Percentiles rank a stretch among this genome's conserved stretches.
phyloP scores from a whole-genome alignment of 2,797 vertebrate genomes.

The Yasuhikotakia modesta region DNA sequence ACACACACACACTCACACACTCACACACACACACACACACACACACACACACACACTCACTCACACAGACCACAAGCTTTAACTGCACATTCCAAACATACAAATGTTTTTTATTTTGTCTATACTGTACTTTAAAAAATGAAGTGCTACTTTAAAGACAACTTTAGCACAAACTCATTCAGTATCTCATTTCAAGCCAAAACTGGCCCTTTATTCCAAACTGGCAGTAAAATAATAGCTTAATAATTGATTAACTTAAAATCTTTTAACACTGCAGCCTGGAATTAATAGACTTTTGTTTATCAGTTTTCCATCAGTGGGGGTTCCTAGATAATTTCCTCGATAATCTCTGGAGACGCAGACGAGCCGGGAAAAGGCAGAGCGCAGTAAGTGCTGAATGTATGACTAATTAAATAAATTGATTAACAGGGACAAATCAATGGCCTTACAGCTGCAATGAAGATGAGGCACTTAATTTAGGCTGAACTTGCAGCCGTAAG shows the following conservation, averaged over 20 bases:
- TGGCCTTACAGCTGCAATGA: conserved; percentile 62
- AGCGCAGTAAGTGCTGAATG: conserved; percentile 59
- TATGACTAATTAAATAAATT: conserved; percentile 65
- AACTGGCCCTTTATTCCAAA: conserved; percentile 21
- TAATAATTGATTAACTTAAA: conserved; percentile 48
- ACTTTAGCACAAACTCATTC: too few species aligned
- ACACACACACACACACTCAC: conserved; percentile 13
- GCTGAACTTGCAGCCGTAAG: conserved; percentile 61
- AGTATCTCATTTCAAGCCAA: conserved; percentile 21
- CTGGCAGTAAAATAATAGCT: conserved; percentile 26
- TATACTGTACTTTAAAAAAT: too few species aligned
- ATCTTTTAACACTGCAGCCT: conserved; percentile 47
- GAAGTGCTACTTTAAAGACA: too few species aligned
- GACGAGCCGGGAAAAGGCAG: conserved; percentile 56
- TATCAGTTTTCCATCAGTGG: conserved; percentile 51
- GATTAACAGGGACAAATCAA: conserved; percentile 63
- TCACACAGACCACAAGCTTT: conserved; percentile 9
- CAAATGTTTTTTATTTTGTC: neutral
- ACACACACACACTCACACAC: conserved; percentile 25
- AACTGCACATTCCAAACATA: conserved; percentile 5
- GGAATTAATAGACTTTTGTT: conserved; percentile 61
- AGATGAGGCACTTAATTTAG: conserved; percentile 63
- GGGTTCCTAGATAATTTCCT: conserved; percentile 56
- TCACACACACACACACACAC: conserved; percentile 29
- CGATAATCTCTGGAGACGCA: conserved; percentile 58